Base-by-base conservation (phyloP, 2,888 invertebrate species). In the Heliconius hortense region DNA sequence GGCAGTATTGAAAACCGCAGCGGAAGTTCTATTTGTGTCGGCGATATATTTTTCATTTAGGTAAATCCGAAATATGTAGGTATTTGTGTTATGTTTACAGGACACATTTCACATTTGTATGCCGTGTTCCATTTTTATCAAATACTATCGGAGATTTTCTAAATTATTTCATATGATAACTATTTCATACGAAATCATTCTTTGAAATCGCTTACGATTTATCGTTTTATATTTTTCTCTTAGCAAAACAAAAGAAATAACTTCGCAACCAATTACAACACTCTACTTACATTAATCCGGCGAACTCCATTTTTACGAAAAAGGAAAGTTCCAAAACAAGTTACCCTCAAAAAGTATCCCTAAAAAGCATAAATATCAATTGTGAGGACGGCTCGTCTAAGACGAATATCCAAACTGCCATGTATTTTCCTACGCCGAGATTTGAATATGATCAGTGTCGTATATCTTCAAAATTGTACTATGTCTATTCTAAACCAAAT, bases 291-390 rank as follows among this genome's bases (percentile, higher is more conserved):
- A 89, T 90, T 90, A 89, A 90, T 90, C 87, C 87, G 85, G 84
- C 85, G 86, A 87, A 87, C 85, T 85, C 84, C 86, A 87, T 85
- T 76, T 85, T 87, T 80, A 79, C 84, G 84, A 84, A 87, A 89
- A 88, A 89, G 87, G 85, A 88, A 90, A 90, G 89, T 91, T 90
- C 87, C 84, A 88, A 89, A 91, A 89, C 88, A 89, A 88, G 85
- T 88, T 86, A 85, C 86, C 88, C 88, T 86, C 87, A 82, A 84
- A 86, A 87, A 86, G 86, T 87, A 87, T 86, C 84, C 86, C 84
- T 86, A 88, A 89, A 78, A 74, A 88, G 84, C 88, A 91, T 91
- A 91, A 90, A 91, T 90, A 91, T 91, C 90, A 90, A 90, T 90
- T 87, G 86, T 84, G 87, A 85, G 85, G 85, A 88, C 85, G 87